These are phyloP conservation scores for Entosphenus tridentatus DNA, from an alignment of 2,113 vertebrate species.

Conservation along the genomic window DNA sequence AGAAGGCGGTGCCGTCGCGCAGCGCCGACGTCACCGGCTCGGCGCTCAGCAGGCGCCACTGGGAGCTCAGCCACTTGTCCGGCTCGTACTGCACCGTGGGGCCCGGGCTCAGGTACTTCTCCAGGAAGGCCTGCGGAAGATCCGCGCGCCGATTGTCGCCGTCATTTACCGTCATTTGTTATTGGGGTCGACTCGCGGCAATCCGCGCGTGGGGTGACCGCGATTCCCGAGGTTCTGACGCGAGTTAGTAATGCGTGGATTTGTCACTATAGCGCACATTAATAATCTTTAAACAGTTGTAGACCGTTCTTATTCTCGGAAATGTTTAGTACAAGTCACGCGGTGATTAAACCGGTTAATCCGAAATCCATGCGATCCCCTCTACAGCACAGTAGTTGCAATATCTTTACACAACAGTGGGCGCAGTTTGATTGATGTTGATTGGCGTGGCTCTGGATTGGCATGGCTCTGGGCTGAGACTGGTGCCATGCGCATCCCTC, in stretches of 20 bases:
- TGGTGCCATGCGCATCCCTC: no score
- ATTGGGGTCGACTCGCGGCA: background rate
- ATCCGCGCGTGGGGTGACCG: background rate
- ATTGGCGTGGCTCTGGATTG: no score
- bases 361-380: no score
- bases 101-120: conserved; percentile 54
- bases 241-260: background rate
- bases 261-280: background rate
- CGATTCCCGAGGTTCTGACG: background rate
- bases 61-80: conserved; percentile 57
- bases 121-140: conserved; percentile 50
- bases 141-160: background rate
- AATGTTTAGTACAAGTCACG: no score
- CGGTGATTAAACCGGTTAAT: no score
- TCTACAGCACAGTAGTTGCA: no score
- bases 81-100: conserved; percentile 84
- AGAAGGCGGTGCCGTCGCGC: conserved; percentile 55
- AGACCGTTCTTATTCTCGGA: no score
- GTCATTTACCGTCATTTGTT: no score
- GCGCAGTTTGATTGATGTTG: no score
- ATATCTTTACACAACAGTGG: no score
- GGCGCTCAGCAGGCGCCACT: conserved; percentile 84
- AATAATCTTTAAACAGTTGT: no score
- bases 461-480: no score
- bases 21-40: conserved; percentile 65